Evolutionary conservation across 2,888 invertebrate genomes (phyloP).

Genomic region (Cylindroiulus punctatus): DNA sequence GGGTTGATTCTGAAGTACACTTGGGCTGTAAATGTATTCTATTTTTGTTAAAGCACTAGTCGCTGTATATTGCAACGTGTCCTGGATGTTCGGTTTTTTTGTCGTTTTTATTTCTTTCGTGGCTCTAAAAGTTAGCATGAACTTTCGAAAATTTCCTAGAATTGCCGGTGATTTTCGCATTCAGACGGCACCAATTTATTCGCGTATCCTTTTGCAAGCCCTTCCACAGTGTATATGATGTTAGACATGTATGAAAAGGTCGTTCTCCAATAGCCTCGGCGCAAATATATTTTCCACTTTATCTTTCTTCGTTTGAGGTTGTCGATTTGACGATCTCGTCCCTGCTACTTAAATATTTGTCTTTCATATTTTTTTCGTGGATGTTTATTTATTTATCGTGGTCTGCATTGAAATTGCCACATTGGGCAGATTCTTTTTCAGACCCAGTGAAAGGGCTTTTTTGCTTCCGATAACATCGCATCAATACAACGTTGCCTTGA

Average conservation of each 20-base stretch:
- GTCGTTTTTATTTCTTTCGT: background rate
- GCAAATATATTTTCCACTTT: slow-evolving; percentile 38
- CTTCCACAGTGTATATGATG: background rate
- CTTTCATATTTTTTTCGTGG: slow-evolving; percentile 37
- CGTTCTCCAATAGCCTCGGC: background rate
- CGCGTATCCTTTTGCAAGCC: background rate
- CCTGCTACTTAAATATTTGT: slow-evolving; percentile 27
- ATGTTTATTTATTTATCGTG: slow-evolving; percentile 29
- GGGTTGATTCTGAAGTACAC: too few relatives aligned
- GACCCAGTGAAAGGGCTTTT: slow-evolving; percentile 49
- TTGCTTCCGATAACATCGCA: slow-evolving; percentile 42
- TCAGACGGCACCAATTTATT: background rate
- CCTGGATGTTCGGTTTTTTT: background rate
- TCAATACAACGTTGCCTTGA: slow-evolving; percentile 41
- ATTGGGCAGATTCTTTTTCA: slow-evolving; percentile 50
- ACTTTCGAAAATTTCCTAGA: background rate
- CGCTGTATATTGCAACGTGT: too few relatives aligned
- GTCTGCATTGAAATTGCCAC: slow-evolving; percentile 50
- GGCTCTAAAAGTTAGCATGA: background rate
- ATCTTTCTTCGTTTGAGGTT: slow-evolving; percentile 6
- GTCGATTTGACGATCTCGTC: slow-evolving; percentile 47
- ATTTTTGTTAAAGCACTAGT: too few relatives aligned
- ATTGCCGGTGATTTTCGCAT: background rate
- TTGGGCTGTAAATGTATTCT: too few relatives aligned
- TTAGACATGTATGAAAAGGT: slow-evolving; percentile 13